Evolutionary conservation across 1,140 invertebrate genomes (phyloP), one percentile per base, ranked within the genome.

Genomic region (Zaprionus inermis): DNA sequence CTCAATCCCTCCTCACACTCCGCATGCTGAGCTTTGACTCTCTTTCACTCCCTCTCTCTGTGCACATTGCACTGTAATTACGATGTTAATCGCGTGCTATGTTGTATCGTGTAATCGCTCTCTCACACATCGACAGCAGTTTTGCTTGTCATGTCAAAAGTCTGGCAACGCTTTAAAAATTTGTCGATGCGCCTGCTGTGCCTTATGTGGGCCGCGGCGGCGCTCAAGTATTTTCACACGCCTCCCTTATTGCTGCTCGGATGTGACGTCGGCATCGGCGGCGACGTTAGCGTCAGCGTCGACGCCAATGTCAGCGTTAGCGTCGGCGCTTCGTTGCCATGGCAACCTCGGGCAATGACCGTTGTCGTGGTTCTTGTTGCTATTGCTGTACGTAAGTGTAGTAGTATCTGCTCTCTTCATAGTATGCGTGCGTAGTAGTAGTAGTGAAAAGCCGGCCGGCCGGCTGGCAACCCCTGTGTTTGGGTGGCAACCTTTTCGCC

Each of bases 311-410:
- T 67, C 34, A 32, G 59, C 59, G 67, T 44, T 34, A 51, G 41
- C 69, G 61, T 58, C 79, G 81, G 60, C 68, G 66, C 64, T 69
- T 38, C 56, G 77, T 83, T 72, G 84, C 46, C 84, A 79, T 88
- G 70, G 73, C 76, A 80, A 89, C 70, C 63, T 77, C 72, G 72
- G 72, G 67, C 80, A 88, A 80, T 88, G 83, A 88, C 83, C 83
- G 86, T 75, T 55, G 65, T 60, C 54, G 60, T 59, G 65, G 71
- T 64, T 36, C 64, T 63, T 56, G 60, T 76, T 16, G 38, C n/a
- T 86, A 54, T 74, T 79, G 70, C 46, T 73, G 72, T 52, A 41
- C 34, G 34, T 52, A 67, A 38, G 30, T 54, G 71, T 73, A 68
- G 64, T 73, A 66, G 68, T 69, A 58, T 32, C 41, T 46, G 18